These are phyloP conservation scores for Drosophila grimshawi DNA, from an alignment of 1,140 invertebrate species.

Conservation along the genomic window DNA sequence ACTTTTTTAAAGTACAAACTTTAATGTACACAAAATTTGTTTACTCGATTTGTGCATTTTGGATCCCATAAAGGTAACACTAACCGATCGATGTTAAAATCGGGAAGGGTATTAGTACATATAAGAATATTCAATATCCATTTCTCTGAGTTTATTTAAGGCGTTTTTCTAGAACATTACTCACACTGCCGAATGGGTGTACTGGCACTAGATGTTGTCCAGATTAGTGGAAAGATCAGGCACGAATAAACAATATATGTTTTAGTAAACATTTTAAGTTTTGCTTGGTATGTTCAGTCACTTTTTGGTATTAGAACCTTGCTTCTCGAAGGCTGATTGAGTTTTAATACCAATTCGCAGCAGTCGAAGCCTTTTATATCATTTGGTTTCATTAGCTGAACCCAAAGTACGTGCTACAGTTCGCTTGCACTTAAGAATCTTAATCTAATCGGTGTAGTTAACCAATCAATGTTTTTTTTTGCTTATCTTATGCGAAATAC, in stretches of 20 bases:
- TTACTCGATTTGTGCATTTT: too few relatives aligned
- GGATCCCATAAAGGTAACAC: too few relatives aligned
- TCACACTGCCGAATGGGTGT: slow-evolving; percentile 68
- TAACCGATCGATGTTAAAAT: too few relatives aligned
- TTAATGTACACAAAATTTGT: too few relatives aligned
- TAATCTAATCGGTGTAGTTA: slow-evolving; percentile 57
- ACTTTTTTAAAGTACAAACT: too few relatives aligned
- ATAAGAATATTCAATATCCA: too few relatives aligned
- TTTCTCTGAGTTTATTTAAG: too few relatives aligned
- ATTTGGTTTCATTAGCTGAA: slow-evolving; percentile 26
- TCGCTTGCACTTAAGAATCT: slow-evolving; percentile 35
- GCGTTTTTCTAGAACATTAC: slow-evolving; percentile 8
- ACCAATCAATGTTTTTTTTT: not conserved
- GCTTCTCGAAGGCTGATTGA: slow-evolving; percentile 13
- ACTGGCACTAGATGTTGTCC: slow-evolving; percentile 17
- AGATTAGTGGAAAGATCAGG: slow-evolving; percentile 41
- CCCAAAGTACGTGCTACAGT: slow-evolving; percentile 16
- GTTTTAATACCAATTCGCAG: slow-evolving; percentile 15
- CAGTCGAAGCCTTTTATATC: slow-evolving; percentile 33
- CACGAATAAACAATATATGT: slow-evolving; percentile 23
- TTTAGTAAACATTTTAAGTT: slow-evolving; percentile 39
- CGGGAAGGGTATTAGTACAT: too few relatives aligned
- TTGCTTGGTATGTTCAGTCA: not conserved
- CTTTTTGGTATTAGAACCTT: slow-evolving; percentile 1
- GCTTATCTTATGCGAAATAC: slow-evolving; percentile 28